Conservation (phyloP, 2,797 vertebrate species). For the Manis crassicaudata region DNA sequence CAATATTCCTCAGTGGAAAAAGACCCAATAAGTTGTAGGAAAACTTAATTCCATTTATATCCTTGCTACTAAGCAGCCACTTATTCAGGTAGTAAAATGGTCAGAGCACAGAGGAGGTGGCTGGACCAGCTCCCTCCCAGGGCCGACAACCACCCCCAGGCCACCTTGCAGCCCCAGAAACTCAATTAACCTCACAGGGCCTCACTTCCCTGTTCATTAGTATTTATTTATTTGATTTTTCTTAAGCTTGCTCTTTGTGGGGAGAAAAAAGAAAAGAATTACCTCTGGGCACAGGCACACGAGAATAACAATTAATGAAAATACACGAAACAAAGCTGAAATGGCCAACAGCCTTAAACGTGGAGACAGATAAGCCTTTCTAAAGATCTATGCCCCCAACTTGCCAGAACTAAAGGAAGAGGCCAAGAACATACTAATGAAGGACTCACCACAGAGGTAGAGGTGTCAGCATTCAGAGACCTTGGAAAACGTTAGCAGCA, state of each 20-base stretch:
- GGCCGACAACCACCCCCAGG: background rate
- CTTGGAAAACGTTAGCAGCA: background rate
- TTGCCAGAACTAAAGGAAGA: background rate
- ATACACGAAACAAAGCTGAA: slow-evolving; percentile 36
- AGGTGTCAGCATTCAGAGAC: background rate
- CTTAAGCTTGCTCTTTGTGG: slow-evolving; percentile 44
- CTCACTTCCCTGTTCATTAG: slow-evolving; percentile 1
- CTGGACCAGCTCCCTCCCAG: background rate
- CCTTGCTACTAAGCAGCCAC: background rate
- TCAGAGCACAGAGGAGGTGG: fast-evolving
- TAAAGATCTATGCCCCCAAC: background rate
- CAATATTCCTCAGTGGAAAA: slow-evolving; percentile 58
- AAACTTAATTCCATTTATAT: slow-evolving; percentile 56
- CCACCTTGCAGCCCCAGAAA: background rate
- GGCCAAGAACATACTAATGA: background rate
- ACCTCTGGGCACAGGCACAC: background rate
- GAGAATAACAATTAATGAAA: slow-evolving; percentile 64
- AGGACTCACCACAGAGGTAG: background rate
- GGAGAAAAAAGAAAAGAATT: background rate
- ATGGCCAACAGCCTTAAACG: slow-evolving; percentile 22
- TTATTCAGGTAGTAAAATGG: background rate
- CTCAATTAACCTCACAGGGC: background rate
- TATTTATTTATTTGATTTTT: slow-evolving; percentile 59
- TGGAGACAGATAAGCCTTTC: slow-evolving; percentile 3
- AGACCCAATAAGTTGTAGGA: slow-evolving; percentile 1